Base-by-base conservation (phyloP, 2,797 vertebrate genomes). In the Poecilia gillii region DNA sequence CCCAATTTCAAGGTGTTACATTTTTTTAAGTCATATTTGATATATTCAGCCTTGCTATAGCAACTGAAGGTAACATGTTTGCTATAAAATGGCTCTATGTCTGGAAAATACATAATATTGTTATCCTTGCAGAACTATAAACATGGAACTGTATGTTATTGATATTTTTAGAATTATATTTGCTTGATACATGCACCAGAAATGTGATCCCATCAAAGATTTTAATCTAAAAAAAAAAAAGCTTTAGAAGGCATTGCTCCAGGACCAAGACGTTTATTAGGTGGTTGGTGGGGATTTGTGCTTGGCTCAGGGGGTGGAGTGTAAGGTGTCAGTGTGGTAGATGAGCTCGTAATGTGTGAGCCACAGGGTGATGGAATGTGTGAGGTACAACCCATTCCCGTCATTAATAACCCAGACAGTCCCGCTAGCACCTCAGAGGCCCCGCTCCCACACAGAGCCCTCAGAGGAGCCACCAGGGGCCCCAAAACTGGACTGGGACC, bases 381-480 rank as follows among this genome's bases (percentile, higher is more conserved):
- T 93, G 92, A 91, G 91, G 91, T 92, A 89, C 83, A 16, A 84
- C 78, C 90, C 88, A 87, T 90, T 76, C 78, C 88, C 89, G 83
- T 85, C 91, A 94, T 94, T 91, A 94, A 94, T 94, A 94, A 94
- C 88, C 81, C 53, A 83, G 93, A 93, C 92, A 92, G 89, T 59
- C 13, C 57, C 1, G 9, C 12, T 31, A 31, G 14, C 28, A 31
- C 13, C 28, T 31, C 57, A 59, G 12, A 31, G 57, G 12, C 25
- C 53, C 53, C 0, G n/a, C 28, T 31, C 57, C 3, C 13, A 31
- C 23, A 31, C 13, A 31, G n/a, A 59, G 14, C 28, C n/a, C 28
- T 59, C 16, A 31, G 28, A 31, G 28, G n/a, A 59, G 28, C 57
- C 57, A 59, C 57, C n/a, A 31, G 57, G 28, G 57, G n/a, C 28